A percentile compares a stretch with the other conserved stretches of the same genome.
phyloP scores from a whole-genome alignment of 2,113 vertebrate genomes.

The Rynchops niger region DNA sequence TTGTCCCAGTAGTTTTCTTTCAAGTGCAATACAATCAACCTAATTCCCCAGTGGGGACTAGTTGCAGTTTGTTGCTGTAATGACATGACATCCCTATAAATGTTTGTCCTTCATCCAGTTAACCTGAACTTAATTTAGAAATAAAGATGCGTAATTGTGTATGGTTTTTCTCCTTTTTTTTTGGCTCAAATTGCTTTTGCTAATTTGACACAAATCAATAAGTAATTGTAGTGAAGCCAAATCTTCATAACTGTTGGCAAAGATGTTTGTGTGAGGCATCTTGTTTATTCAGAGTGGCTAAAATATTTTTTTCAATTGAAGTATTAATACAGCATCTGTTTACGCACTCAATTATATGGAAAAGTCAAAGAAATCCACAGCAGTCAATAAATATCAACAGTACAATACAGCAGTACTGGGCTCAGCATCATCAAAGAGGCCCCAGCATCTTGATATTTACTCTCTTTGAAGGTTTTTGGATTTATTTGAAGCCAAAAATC shows the following conservation, averaged over 20 bases:
- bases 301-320: background rate
- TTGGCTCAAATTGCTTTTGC: background rate
- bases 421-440: background rate
- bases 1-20: background rate
- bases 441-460: background rate
- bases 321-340: background rate
- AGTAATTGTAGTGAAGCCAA: background rate
- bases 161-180: fast-evolving
- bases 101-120: background rate
- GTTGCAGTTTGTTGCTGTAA: background rate
- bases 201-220: background rate
- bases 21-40: background rate
- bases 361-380: background rate
- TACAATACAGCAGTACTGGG: background rate
- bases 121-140: background rate
- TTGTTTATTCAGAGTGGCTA: background rate
- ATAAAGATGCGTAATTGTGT: background rate
- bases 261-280: background rate
- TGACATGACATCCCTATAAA: background rate
- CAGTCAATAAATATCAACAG: background rate
- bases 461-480: background rate
- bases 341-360: background rate
- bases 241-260: background rate
- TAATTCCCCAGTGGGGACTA: background rate
- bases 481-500: background rate